Percentiles rank a stretch among this genome's conserved stretches.
These are phyloP conservation scores for Xyrauchen texanus DNA, from an alignment of 2,113 vertebrate species.

Conservation along the genomic window DNA sequence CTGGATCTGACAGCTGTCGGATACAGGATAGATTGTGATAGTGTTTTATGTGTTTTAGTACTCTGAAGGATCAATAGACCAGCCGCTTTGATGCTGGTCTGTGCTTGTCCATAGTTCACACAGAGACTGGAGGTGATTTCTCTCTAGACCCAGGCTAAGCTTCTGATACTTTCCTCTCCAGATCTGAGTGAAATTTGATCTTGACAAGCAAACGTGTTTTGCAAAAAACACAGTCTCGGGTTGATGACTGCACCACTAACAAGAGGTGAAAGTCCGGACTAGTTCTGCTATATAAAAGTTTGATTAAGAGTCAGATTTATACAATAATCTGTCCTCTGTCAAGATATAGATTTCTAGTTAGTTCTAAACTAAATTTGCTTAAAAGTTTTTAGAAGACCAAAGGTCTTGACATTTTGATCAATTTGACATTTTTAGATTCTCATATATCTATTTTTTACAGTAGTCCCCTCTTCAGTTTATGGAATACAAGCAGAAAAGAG, in stretches of 20 bases:
- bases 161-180: not conserved
- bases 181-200: not conserved
- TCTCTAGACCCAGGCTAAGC: not conserved
- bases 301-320: too few relatives aligned
- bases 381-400: too few relatives aligned
- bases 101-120: not conserved
- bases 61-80: constrained; percentile 10
- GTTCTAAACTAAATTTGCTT: too few relatives aligned
- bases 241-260: not conserved
- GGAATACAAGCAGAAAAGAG: constrained; percentile 3
- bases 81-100: not conserved
- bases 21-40: not conserved
- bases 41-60: constrained; percentile 11
- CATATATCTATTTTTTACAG: too few relatives aligned
- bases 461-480: too few relatives aligned
- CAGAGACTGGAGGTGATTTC: not conserved
- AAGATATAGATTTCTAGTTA: too few relatives aligned
- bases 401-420: too few relatives aligned
- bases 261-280: not conserved
- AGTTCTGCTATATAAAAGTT: too few relatives aligned
- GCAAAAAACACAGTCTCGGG: not conserved
- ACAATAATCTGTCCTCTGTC: too few relatives aligned
- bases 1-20: not conserved
- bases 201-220: not conserved
- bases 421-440: too few relatives aligned